A percentile compares a stretch with the other conserved stretches of the same genome.
phyloP scores from a whole-genome alignment of 2,797 vertebrate species.

The Carduelis carduelis region DNA sequence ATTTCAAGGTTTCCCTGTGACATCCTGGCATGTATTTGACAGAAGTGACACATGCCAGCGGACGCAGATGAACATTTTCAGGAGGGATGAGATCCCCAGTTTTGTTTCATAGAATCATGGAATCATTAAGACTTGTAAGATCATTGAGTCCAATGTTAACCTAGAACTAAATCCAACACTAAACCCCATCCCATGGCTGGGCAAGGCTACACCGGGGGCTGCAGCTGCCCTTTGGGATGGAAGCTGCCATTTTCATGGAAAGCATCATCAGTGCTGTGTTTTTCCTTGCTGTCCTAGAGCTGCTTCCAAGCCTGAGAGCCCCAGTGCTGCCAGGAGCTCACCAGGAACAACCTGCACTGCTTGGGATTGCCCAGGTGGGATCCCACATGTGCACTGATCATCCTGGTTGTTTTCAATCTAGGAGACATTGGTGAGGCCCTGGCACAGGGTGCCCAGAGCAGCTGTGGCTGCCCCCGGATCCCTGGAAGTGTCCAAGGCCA shows the following conservation, averaged over 20 bases:
- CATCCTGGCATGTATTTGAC: neutral
- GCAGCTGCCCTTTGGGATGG: neutral
- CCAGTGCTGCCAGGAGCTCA: fast-evolving
- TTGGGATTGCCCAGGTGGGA: neutral
- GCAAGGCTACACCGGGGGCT: neutral
- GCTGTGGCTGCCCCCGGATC: neutral
- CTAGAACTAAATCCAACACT: neutral
- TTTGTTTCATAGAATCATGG: neutral
- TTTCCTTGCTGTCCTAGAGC: neutral
- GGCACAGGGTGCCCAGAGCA: neutral
- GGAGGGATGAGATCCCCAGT: neutral
- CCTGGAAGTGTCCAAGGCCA: neutral
- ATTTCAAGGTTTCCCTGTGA: neutral
- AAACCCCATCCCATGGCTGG: neutral
- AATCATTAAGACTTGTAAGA: neutral
- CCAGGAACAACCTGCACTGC: neutral
- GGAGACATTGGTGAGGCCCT: neutral
- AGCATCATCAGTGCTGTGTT: neutral
- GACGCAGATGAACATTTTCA: neutral
- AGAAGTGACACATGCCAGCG: fast-evolving
- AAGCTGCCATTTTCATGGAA: neutral
- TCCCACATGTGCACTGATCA: fast-evolving
- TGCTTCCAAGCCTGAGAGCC: neutral
- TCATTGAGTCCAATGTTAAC: neutral
- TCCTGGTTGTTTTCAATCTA: neutral